Base-by-base conservation (phyloP, 2,797 vertebrate species). In the Ctenosaura bakeri region DNA sequence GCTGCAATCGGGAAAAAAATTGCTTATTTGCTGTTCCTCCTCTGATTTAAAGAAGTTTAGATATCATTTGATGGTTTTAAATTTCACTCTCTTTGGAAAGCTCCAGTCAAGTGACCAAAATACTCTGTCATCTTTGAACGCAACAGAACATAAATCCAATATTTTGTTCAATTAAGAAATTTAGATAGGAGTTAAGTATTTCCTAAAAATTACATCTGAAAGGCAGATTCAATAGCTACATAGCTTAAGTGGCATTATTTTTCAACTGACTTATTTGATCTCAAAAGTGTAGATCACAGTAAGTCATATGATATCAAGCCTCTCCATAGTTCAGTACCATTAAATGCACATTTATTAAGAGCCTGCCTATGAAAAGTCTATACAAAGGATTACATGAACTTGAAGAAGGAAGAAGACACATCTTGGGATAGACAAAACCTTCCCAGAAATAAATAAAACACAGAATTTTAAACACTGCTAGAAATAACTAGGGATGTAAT, bases 11-110 rank as follows among this genome's bases (percentile, higher is more conserved):
- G n/a, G 35, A 10, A 88, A 32, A 69, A 69, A 26, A 66, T 10
- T 38, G 38, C 2, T 87, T 46, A 50, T 9, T 62, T 78, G 56
- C 29, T 12, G 18, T 38, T 81, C 22, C 35, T 38, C 52, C 78
- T 64, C 24, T 16, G 64, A 2, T 89, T 50, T 88, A 81, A 82
- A 59, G 32, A 62, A 71, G 42, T 62, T 83, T 74, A 89, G 24
- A 38, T 29, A 16, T 42, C 16, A 59, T 16, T 42, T 5, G 8
- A 35, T 2, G 78, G 16, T 78, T 52, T 78, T 38, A 78, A 77
- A 22, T 64, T 2, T 62, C 73, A 26, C 13, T 52, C 71, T 86
- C 38, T 76, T 86, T 56, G 42, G 59, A 62, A 62, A 32, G 13
- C 66, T 69, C 3, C 29, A 69, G 29, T 69, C 66, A 69, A 69